A percentile compares a stretch with the other conserved stretches of the same genome.
These are phyloP conservation scores for Diorhabda carinulata DNA, from an alignment of 1,140 invertebrate species.

Conservation along the genomic window DNA sequence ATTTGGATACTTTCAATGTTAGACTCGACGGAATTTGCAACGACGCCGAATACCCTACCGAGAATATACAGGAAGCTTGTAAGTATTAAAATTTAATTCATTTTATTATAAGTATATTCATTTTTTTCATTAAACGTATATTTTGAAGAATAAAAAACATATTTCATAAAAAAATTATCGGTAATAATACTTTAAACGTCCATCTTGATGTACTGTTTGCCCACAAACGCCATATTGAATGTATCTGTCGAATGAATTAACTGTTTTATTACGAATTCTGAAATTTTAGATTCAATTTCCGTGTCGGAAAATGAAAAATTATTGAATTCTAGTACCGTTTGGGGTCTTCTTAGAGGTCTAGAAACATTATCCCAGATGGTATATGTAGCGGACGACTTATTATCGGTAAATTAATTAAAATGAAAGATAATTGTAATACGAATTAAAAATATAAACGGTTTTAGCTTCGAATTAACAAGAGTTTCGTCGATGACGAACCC, in stretches of 20 bases:
- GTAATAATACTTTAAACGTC: neutral
- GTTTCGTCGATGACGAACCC: slow-evolving; percentile 66
- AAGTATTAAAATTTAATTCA: slow-evolving; percentile 43
- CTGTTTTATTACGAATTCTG: neutral
- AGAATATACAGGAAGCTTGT: slow-evolving; percentile 72
- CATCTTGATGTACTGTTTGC: neutral
- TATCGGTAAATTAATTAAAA: slow-evolving; percentile 44
- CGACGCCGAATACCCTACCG: slow-evolving; percentile 54
- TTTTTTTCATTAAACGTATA: no score
- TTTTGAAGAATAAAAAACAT: no score
- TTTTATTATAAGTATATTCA: no score
- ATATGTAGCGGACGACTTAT: slow-evolving; percentile 48
- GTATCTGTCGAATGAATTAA: slow-evolving; percentile 24
- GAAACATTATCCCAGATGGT: slow-evolving; percentile 76
- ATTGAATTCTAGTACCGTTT: slow-evolving; percentile 54
- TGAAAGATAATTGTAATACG: neutral
- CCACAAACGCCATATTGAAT: neutral
- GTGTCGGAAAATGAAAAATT: slow-evolving; percentile 37
- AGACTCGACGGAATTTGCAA: slow-evolving; percentile 54
- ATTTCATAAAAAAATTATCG: neutral
- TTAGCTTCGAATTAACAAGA: slow-evolving; percentile 52
- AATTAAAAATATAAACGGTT: slow-evolving; percentile 11
- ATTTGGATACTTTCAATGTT: slow-evolving; percentile 50
- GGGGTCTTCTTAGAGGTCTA: slow-evolving; percentile 74
- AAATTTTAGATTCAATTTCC: slow-evolving; percentile 44